A percentile compares a stretch with the other conserved stretches of the same genome.
phyloP scores from a whole-genome alignment of 1,140 invertebrate species.

The Aphaenogaster floridana region DNA sequence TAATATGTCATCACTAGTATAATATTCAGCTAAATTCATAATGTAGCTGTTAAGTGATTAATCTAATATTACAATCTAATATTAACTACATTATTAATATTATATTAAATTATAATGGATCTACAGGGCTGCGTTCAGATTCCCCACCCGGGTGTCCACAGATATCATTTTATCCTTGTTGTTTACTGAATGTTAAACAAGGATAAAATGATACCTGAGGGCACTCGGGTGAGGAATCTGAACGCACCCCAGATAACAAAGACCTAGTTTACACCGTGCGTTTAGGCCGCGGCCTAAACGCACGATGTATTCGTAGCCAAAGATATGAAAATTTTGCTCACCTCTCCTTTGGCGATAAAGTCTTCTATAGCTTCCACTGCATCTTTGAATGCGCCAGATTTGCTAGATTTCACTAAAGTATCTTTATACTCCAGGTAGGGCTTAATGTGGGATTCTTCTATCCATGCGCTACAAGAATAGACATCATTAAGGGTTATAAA shows the following conservation, averaged over 20 bases:
- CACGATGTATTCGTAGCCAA: no score
- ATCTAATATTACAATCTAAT: neutral
- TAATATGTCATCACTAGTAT: neutral
- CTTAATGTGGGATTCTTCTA: conserved; percentile 94
- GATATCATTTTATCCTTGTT: no score
- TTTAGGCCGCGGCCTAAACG: no score
- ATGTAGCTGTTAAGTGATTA: neutral
- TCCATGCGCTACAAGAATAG: conserved; percentile 93
- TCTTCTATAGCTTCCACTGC: conserved; percentile 95
- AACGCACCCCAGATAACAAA: no score
- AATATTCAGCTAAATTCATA: neutral
- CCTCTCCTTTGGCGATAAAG: conserved; percentile 91
- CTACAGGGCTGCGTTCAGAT: neutral
- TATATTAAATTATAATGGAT: conserved; percentile 15
- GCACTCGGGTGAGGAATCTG: no score
- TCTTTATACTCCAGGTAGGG: conserved; percentile 94
- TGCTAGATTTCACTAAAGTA: conserved; percentile 92
- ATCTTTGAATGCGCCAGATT: conserved; percentile 93
- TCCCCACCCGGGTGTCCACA: no score
- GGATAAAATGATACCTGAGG: no score
- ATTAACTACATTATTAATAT: conserved; percentile 10
- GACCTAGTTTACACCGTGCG: no score
- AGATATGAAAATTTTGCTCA: conserved; percentile 79
- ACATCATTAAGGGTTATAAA: conserved; percentile 63
- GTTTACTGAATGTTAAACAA: no score